Evolutionary conservation across 2,888 invertebrate genomes (phyloP).

Genomic region (Macrosoma leucophasiata): DNA sequence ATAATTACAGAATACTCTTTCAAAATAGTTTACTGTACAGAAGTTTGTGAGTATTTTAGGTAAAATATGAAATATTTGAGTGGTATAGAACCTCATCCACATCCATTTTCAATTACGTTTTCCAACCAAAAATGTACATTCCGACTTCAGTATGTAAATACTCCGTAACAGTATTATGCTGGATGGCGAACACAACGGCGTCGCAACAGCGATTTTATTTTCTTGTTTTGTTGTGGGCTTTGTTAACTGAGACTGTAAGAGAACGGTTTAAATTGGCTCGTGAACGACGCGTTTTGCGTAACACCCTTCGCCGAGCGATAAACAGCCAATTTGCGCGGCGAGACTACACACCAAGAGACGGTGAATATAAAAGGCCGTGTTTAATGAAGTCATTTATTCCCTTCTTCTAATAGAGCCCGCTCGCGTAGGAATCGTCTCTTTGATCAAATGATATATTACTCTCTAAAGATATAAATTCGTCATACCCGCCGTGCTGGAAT

Average conservation of each 20-base stretch:
- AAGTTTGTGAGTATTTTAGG: too few species aligned
- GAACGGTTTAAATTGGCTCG: constrained; percentile 53
- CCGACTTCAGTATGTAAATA: constrained; percentile 38
- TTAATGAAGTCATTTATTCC: constrained; percentile 57
- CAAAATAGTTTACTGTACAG: too few species aligned
- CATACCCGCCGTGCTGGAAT: constrained; percentile 26
- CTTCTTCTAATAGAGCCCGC: constrained; percentile 32
- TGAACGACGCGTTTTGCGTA: constrained; percentile 45
- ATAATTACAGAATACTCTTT: too few species aligned
- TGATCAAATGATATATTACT: constrained; percentile 42
- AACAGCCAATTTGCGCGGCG: constrained; percentile 54
- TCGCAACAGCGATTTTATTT: constrained; percentile 46
- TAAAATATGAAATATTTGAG: too few species aligned
- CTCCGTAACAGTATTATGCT: constrained; percentile 33
- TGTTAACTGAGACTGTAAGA: constrained; percentile 39
- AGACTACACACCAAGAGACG: constrained; percentile 40
- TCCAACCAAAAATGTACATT: too few species aligned
- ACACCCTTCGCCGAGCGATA: constrained; percentile 42
- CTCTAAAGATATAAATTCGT: constrained; percentile 35
- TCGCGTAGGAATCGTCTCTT: constrained; percentile 32
- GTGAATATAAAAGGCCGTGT: constrained; percentile 43
- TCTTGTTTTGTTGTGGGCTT: constrained; percentile 50
- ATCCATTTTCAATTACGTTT: too few species aligned
- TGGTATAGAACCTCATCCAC: too few species aligned
- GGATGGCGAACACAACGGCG: constrained; percentile 27